Evolutionary conservation across 2,888 invertebrate genomes (phyloP).

Genomic region (Acleris literana): DNA sequence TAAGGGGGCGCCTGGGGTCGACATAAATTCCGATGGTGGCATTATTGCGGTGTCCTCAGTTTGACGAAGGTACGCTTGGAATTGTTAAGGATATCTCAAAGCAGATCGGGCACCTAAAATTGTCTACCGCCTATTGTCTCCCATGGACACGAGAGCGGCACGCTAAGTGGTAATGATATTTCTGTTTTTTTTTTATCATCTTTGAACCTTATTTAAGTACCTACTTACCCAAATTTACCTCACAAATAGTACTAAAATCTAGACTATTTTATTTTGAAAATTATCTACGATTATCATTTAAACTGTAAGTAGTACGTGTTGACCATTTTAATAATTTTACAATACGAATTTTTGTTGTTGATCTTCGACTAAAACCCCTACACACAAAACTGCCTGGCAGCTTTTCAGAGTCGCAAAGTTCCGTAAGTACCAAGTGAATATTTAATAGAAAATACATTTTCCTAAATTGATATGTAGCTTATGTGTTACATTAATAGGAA

Average conservation of each 20-base stretch:
- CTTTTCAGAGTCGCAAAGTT: not conserved
- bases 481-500: no score
- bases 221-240: no score
- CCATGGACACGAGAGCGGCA: slow-evolving; percentile 45
- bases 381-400: not conserved
- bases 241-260: no score
- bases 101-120: slow-evolving; percentile 62
- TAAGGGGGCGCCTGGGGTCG: slow-evolving; percentile 65
- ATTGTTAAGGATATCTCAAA: slow-evolving; percentile 69
- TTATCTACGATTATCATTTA: no score
- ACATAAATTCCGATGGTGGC: slow-evolving; percentile 74
- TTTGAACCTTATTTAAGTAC: not conserved
- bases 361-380: not conserved
- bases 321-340: no score
- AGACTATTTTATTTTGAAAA: no score
- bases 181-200: slow-evolving; percentile 11
- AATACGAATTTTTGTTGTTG: not conserved
- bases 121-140: slow-evolving; percentile 58
- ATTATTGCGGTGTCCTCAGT: slow-evolving; percentile 71
- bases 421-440: slow-evolving; percentile 15
- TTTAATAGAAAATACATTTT: not conserved
- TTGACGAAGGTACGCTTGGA: slow-evolving; percentile 75
- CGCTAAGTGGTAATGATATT: slow-evolving; percentile 38
- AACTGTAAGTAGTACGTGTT: no score
- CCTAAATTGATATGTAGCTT: no score